A percentile compares a stretch with the other conserved stretches of the same genome.
These are phyloP conservation scores for Octodon degus DNA, from an alignment of 2,113 vertebrate species.

Conservation along the genomic window DNA sequence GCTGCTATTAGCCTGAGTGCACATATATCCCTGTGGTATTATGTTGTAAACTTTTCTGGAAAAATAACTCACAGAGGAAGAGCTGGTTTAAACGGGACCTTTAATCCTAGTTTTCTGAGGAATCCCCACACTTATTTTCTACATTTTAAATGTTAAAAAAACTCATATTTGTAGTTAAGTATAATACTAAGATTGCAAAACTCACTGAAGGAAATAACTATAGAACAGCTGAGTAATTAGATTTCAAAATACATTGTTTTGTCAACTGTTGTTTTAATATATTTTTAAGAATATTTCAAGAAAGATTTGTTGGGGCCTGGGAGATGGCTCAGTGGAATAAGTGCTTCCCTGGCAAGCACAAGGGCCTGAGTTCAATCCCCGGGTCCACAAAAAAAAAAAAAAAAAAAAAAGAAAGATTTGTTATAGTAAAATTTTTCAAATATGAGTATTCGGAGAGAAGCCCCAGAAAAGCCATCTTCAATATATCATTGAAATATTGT, in stretches of 20 bases:
- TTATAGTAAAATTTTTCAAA: not conserved
- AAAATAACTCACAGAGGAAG: no score
- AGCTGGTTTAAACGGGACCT: no score
- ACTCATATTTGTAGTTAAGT: not conserved
- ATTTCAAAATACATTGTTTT: not conserved
- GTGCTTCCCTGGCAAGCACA: no score
- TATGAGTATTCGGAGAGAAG: not conserved
- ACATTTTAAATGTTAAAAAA: constrained; percentile 4
- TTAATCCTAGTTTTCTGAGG: no score
- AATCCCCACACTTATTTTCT: not conserved
- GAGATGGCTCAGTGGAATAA: no score
- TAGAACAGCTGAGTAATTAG: not conserved
- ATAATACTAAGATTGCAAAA: not conserved
- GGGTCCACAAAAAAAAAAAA: no score
- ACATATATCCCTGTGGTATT: no score
- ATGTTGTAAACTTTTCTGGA: no score
- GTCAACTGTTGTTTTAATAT: not conserved
- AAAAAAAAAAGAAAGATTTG: not conserved
- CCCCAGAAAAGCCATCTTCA: not conserved
- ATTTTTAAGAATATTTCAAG: not conserved
- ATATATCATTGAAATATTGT: not conserved
- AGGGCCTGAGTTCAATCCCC: no score
- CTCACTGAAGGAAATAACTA: not conserved
- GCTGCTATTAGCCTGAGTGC: no score
- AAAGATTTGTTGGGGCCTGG: not conserved